These are phyloP conservation scores for Hemicentrotus pulcherrimus DNA, from an alignment of 35 echinoderm and acorn worm genomes.

Conservation along the genomic window DNA sequence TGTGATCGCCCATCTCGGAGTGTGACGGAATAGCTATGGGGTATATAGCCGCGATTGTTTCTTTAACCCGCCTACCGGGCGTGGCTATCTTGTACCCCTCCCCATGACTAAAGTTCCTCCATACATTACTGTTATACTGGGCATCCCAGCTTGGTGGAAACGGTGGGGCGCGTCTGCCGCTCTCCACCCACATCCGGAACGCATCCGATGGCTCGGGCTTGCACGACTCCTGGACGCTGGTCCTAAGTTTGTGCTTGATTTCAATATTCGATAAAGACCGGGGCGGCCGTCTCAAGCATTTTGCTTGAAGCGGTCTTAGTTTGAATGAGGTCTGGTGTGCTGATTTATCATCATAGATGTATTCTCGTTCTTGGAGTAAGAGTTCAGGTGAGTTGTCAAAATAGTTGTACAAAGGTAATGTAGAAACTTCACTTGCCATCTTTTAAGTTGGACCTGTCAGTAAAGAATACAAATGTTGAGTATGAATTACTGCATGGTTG, in stretches of 20 bases:
- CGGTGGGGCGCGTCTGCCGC: slow-evolving; percentile 67
- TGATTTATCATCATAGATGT: slow-evolving; percentile 46
- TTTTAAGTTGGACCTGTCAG: not conserved
- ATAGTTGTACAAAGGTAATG: slow-evolving; percentile 49
- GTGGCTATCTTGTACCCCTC: slow-evolving; percentile 57
- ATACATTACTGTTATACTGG: slow-evolving; percentile 93
- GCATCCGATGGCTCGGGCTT: slow-evolving; percentile 71
- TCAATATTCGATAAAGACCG: slow-evolving; percentile 69
- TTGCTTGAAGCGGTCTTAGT: slow-evolving; percentile 65
- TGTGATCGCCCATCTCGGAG: slow-evolving; percentile 78
- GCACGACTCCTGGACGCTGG: slow-evolving; percentile 65
- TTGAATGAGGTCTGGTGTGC: slow-evolving; percentile 68
- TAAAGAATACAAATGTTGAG: not conserved
- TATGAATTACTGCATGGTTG: not conserved
- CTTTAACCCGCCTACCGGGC: slow-evolving; percentile 48
- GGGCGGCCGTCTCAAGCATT: slow-evolving; percentile 49
- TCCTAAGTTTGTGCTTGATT: slow-evolving; percentile 81
- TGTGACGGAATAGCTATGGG: slow-evolving; percentile 80
- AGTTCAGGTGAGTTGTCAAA: slow-evolving; percentile 60
- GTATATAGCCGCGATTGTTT: slow-evolving; percentile 81
- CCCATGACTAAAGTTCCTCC: slow-evolving; percentile 83
- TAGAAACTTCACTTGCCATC: slow-evolving; percentile 16
- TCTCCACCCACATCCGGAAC: slow-evolving; percentile 79
- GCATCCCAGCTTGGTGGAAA: slow-evolving; percentile 90
- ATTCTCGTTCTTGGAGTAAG: slow-evolving; percentile 73